Percentiles rank a stretch among this genome's conserved stretches.
Conservation (phyloP, 2,888 invertebrate species). For the Poecilobothrus nobilitatus region DNA sequence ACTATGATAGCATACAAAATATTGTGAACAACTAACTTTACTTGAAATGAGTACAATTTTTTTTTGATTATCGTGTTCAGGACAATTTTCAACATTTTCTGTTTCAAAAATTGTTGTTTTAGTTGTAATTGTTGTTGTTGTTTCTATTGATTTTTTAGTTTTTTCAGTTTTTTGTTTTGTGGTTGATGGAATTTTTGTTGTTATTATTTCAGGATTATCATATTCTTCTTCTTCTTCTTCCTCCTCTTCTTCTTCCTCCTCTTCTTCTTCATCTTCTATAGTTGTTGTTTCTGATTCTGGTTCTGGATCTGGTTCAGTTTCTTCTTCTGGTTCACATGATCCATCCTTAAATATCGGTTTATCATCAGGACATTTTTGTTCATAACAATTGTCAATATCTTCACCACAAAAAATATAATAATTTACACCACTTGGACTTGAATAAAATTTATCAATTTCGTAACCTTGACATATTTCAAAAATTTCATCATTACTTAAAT, state of each 20-base stretch:
- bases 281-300: slow-evolving; percentile 11
- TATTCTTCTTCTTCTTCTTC: not conserved
- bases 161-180: not conserved
- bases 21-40: slow-evolving; percentile 32
- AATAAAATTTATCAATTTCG: not conserved
- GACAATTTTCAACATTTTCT: slow-evolving; percentile 24
- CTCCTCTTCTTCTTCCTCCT: no score
- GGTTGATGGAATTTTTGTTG: not conserved
- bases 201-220: not conserved
- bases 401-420: slow-evolving; percentile 9
- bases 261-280: not conserved
- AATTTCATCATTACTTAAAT: not conserved
- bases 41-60: slow-evolving; percentile 30
- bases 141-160: not conserved
- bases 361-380: slow-evolving; percentile 32
- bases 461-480: slow-evolving; percentile 29
- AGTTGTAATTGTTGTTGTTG: not conserved
- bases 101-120: not conserved
- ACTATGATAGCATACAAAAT: slow-evolving; percentile 35
- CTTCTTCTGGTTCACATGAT: slow-evolving; percentile 26
- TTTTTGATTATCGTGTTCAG: slow-evolving; percentile 27
- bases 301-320: not conserved
- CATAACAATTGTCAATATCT: slow-evolving; percentile 18
- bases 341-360: slow-evolving; percentile 30
- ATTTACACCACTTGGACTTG: not conserved